Percentiles rank a stretch among this genome's conserved stretches.
Conservation (phyloP, 2,113 vertebrate species). For the Sorex fumeus region DNA sequence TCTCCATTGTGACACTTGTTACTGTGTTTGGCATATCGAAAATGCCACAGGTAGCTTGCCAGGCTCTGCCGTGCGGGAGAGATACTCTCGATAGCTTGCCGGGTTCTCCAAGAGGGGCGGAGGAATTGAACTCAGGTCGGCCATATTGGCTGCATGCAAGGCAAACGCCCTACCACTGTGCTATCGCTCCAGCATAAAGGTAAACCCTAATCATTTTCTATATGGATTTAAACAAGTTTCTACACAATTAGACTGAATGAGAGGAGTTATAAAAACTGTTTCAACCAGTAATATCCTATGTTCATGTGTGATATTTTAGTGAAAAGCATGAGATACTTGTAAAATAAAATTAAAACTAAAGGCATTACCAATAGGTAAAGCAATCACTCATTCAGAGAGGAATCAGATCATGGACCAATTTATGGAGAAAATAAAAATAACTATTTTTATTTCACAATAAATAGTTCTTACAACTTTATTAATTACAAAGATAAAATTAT, state of each 20-base stretch:
- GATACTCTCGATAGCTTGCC: too few relatives aligned
- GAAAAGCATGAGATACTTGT: neutral
- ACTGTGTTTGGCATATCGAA: too few relatives aligned
- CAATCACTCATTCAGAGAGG: neutral
- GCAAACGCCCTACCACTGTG: too few relatives aligned
- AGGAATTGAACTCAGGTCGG: too few relatives aligned
- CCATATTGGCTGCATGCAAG: too few relatives aligned
- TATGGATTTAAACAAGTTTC: neutral
- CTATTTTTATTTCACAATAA: neutral
- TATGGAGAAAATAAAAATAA: slow-evolving; percentile 2
- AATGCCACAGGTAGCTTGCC: too few relatives aligned
- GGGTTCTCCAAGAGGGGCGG: too few relatives aligned
- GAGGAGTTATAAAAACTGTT: neutral
- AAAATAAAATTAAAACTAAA: neutral
- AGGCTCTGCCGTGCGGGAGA: too few relatives aligned
- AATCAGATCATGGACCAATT: neutral
- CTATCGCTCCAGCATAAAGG: too few relatives aligned
- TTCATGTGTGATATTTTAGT: neutral
- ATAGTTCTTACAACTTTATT: too few relatives aligned
- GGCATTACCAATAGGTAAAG: neutral
- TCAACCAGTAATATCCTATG: neutral
- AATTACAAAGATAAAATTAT: neutral
- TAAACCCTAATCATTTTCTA: neutral
- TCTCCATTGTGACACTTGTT: too few relatives aligned
- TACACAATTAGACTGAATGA: neutral